Evolutionary conservation across 2,797 vertebrate species (phyloP).

Genomic region (Alca torda): DNA sequence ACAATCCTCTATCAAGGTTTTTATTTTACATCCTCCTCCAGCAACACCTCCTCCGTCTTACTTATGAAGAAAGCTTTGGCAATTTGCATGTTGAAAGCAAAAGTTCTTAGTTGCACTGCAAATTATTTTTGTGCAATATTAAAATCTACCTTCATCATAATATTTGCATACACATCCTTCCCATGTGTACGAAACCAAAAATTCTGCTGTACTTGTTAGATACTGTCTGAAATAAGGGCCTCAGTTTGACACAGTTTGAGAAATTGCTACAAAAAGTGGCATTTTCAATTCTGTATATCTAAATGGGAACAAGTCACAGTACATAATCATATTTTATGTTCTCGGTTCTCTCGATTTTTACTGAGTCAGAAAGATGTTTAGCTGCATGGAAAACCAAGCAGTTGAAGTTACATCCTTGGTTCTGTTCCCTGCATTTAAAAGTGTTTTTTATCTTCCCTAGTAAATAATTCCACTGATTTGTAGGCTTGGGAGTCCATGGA

Average conservation of each 20-base stretch:
- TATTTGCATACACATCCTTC: neutral
- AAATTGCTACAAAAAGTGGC: neutral
- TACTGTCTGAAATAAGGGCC: neutral
- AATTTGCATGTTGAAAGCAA: neutral
- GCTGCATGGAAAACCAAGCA: neutral
- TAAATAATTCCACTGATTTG: neutral
- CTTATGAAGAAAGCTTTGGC: neutral
- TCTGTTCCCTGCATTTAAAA: neutral
- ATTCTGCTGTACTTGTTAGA: neutral
- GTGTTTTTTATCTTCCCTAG: neutral
- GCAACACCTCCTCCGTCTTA: neutral
- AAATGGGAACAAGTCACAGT: neutral
- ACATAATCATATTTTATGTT: neutral
- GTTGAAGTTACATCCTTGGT: neutral
- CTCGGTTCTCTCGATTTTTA: neutral
- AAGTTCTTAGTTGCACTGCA: neutral
- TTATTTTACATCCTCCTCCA: conserved; percentile 2
- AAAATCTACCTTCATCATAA: neutral
- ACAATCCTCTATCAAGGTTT: neutral
- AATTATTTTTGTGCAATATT: neutral
- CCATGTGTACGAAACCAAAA: neutral
- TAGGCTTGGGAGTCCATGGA: neutral
- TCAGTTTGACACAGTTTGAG: neutral
- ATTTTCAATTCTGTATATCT: neutral
- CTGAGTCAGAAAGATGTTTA: neutral